Conservation (phyloP, 1,140 invertebrate species). For the Temnothorax longispinosus region DNA sequence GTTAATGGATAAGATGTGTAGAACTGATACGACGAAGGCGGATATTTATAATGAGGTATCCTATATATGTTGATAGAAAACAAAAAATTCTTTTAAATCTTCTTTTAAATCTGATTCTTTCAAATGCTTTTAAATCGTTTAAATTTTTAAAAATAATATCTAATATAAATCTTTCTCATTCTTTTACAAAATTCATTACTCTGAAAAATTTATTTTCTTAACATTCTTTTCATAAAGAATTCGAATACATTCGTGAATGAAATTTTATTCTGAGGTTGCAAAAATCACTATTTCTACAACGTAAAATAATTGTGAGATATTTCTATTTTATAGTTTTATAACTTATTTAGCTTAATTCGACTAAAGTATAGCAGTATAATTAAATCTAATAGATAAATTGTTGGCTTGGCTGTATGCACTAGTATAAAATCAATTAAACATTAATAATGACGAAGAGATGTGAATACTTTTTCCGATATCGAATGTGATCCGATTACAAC, state of each 20-base stretch:
- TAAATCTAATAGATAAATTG: background rate
- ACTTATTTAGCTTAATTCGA: background rate
- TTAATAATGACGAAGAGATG: background rate
- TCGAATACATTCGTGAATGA: background rate
- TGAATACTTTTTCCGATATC: background rate
- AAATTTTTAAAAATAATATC: background rate
- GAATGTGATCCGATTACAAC: slow-evolving; percentile 11
- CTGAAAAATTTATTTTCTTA: background rate
- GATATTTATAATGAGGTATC: background rate
- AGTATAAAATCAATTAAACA: background rate
- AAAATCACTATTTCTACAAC: background rate
- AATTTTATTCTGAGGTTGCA: background rate
- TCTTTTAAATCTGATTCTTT: background rate
- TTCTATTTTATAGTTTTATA: background rate
- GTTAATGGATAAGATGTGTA: background rate
- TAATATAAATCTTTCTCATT: background rate
- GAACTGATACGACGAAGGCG: background rate
- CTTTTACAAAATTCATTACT: background rate
- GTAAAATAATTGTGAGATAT: background rate
- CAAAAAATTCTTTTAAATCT: background rate
- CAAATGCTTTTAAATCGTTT: background rate
- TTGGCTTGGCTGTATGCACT: background rate
- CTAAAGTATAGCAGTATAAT: background rate
- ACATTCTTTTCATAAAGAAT: background rate
- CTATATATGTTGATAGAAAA: background rate